Evolutionary conservation across 64 coral and sea anemone genomes (phyloP).

Genomic region (Anthopleura sola): DNA sequence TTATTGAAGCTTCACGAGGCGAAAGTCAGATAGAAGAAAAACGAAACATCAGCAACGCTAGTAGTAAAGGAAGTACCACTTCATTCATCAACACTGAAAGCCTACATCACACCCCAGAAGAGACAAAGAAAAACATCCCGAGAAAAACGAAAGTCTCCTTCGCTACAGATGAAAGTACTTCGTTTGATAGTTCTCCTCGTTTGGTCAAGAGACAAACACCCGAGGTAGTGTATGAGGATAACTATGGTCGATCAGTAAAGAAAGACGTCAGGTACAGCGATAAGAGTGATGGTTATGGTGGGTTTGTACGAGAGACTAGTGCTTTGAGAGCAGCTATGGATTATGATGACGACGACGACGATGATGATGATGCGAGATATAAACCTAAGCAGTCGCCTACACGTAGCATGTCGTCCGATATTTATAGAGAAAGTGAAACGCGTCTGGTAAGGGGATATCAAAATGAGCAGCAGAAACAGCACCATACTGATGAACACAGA

Average conservation of each 20-base stretch:
- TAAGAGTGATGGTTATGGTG: slow-evolving; percentile 25
- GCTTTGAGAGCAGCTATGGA: slow-evolving; percentile 92
- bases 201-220: background rate
- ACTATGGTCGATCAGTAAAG: background rate
- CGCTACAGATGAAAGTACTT: slow-evolving; percentile 40
- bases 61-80: slow-evolving; percentile 41
- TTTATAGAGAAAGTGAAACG: background rate
- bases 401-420: background rate
- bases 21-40: slow-evolving; percentile 52
- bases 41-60: slow-evolving; percentile 48
- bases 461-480: background rate
- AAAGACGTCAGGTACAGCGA: background rate
- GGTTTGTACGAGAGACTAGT: slow-evolving; percentile 81
- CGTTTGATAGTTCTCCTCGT: slow-evolving; percentile 15
- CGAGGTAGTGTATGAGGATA: background rate
- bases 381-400: background rate
- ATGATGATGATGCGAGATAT: background rate
- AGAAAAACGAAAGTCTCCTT: slow-evolving; percentile 24
- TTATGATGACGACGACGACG: slow-evolving; percentile 74
- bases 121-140: slow-evolving; percentile 22
- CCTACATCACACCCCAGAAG: background rate
- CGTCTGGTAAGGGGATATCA: background rate
- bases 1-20: slow-evolving; percentile 43
- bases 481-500: background rate
- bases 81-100: slow-evolving; percentile 23